Evolutionary conservation across 2,797 vertebrate species (phyloP).

Genomic region (Bradypus variegatus): DNA sequence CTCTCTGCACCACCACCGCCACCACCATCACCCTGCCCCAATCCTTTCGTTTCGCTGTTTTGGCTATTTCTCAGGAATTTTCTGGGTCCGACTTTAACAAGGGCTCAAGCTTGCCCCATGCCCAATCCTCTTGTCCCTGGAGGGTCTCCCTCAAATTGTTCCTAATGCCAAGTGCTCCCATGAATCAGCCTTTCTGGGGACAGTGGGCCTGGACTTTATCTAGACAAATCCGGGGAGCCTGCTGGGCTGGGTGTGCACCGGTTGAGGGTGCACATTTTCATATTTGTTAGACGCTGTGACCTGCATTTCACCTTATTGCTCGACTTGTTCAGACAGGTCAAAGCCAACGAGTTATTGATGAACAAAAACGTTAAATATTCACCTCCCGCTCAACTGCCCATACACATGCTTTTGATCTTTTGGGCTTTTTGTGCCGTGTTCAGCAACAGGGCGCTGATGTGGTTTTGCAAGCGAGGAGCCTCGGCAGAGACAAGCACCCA

Average conservation of each 20-base stretch:
- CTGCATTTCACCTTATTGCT: conserved; percentile 95
- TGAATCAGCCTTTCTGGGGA: background rate
- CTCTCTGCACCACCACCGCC: background rate
- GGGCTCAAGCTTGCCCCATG: background rate
- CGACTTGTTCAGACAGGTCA: conserved; percentile 93
- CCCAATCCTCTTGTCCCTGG: background rate
- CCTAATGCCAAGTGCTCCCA: background rate
- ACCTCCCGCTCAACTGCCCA: conserved; percentile 80
- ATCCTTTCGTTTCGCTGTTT: background rate
- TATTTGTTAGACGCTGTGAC: conserved; percentile 95
- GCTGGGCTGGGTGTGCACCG: background rate
- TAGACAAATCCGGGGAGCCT: conserved; percentile 34
- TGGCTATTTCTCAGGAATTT: conserved; percentile 19
- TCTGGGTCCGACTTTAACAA: conserved; percentile 9
- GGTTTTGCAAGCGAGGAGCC: conserved; percentile 52
- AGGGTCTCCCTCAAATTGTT: background rate
- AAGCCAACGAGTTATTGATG: conserved; percentile 93
- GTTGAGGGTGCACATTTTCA: conserved; percentile 77
- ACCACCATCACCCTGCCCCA: background rate
- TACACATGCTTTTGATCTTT: conserved; percentile 79
- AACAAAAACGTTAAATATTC: conserved; percentile 95
- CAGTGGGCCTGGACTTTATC: conserved; percentile 44
- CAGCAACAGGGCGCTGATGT: conserved; percentile 69
- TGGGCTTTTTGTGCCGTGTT: conserved; percentile 71
- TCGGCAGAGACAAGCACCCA: conserved; percentile 52